Evolutionary conservation across 2,113 vertebrate species (phyloP), one percentile per base, ranked within the genome.

Genomic region (Bujurquina vittata): DNA sequence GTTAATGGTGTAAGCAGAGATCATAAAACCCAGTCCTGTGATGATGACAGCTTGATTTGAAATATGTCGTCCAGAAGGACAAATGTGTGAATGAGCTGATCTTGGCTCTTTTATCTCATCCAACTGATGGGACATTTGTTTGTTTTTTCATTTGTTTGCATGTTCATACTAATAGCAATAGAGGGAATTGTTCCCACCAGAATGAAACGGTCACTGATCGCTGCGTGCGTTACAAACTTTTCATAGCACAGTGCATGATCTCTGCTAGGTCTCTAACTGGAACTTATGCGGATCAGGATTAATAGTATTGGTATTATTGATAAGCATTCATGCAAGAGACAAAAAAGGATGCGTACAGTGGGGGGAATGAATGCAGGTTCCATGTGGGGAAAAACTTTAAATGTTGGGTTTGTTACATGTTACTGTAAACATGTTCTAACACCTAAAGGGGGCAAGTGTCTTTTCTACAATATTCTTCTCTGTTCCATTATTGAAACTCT

Each of bases 31-130:
- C 84, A 84, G 88, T 80, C 86, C 73, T 14, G 75, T 59, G 75
- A 86, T 58, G 89, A 93, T 88, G 91, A 94, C 93, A 94, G 91
- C 85, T 90, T 90, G 82, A 94, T 95, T 89, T 93, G 88, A 93
- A 93, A 92, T 84, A 86, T 49, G 75, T 87, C 88, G 92, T 87
- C 81, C 76, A 81, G 90, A 91, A 93, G 92, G 89, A 89, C 83
- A 29, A 87, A 89, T 65, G 81, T 72, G 76, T 43, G 78, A 83
- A 69, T 77, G 87, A 80, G 72, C 58, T 22, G 80, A 83, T 76
- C 82, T 20, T 43, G 15, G 63, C 60, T 80, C 58, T 79, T 46
- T 63, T 37, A 73, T 75, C 69, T 35, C 81, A 80, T 73, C 54
- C 57, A 75, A 31, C 69, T 22, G 40, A 76, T 67, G 65, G 55